phyloP scores from a whole-genome alignment of 1,140 invertebrate species.

The Camponotus floridanus region DNA sequence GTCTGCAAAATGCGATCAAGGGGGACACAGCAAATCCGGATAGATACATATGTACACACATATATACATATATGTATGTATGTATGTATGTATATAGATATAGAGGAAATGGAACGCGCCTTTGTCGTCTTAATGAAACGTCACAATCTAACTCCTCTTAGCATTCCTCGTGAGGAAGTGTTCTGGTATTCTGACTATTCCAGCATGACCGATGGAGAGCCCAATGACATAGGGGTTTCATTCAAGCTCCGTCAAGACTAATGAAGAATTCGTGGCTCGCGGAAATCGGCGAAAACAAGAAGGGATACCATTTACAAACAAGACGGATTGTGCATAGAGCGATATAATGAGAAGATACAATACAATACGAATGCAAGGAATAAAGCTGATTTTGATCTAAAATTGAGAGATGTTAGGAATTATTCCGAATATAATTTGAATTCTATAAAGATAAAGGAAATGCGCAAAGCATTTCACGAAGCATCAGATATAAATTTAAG shows the following conservation, averaged over 20 bases:
- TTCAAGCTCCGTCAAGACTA: constrained; percentile 23
- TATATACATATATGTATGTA: no score
- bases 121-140: constrained; percentile 78
- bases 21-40: constrained; percentile 5
- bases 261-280: constrained; percentile 41
- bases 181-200: constrained; percentile 61
- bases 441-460: neutral
- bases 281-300: neutral
- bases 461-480: neutral
- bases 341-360: neutral
- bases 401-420: neutral
- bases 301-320: neutral
- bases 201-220: constrained; percentile 55
- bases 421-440: neutral
- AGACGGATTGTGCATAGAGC: neutral
- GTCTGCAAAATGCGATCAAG: constrained; percentile 55
- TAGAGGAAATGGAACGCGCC: constrained; percentile 26
- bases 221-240: constrained; percentile 51
- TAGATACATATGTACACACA: neutral
- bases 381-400: neutral
- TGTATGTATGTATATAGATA: no score
- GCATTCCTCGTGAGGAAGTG: constrained; percentile 54
- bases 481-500: neutral
- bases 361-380: neutral
- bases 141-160: constrained; percentile 67